phyloP scores from a whole-genome alignment of 2,113 vertebrate genomes.

The Boulengeromyrus knoepffleri region DNA sequence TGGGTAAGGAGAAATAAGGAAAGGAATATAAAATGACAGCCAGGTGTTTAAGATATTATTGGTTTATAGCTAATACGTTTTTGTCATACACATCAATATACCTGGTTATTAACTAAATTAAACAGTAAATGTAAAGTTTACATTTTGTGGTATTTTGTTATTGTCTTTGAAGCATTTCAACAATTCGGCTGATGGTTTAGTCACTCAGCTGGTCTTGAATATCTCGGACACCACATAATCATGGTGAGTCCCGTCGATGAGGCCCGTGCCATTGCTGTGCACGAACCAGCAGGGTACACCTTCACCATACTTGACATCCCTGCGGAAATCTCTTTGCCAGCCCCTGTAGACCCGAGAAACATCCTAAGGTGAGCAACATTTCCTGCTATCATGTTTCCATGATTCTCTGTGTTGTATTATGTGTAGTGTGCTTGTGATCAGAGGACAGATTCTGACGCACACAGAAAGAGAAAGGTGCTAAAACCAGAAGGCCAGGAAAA shows the following conservation, averaged over 20 bases:
- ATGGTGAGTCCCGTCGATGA: constrained; percentile 71
- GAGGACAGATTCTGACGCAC: neutral
- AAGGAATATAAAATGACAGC: neutral
- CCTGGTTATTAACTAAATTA: neutral
- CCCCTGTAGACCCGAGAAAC: constrained; percentile 60
- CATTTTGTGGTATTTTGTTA: neutral
- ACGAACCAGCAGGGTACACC: constrained; percentile 84
- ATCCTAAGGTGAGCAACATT: neutral
- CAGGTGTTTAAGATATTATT: neutral
- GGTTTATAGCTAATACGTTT: neutral
- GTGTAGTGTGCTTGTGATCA: neutral
- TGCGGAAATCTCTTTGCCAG: constrained; percentile 81
- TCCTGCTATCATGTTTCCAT: neutral
- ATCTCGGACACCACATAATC: constrained; percentile 72
- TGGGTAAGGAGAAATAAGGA: neutral
- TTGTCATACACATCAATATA: neutral
- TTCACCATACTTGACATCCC: constrained; percentile 50
- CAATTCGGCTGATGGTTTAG: neutral
- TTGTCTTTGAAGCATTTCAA: neutral
- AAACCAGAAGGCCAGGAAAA: neutral
- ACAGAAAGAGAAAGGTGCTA: neutral
- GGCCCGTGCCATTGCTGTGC: constrained; percentile 76
- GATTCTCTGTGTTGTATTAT: neutral
- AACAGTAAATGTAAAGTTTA: too few species aligned
- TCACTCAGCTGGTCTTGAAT: constrained; percentile 45